Base-by-base conservation (phyloP, 1,140 invertebrate genomes). In the Xylocopa sonorina region DNA sequence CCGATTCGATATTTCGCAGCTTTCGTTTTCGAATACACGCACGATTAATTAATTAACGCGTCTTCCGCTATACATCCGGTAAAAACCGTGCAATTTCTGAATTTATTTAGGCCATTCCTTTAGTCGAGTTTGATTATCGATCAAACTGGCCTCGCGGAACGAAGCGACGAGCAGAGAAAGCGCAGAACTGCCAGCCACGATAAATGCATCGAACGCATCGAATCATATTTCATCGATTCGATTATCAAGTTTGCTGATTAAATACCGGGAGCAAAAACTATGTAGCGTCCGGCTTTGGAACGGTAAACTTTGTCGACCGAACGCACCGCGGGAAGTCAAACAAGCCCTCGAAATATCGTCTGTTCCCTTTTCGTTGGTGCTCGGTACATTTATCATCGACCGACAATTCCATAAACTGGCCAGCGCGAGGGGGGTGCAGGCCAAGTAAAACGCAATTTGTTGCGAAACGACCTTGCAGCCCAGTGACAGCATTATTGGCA, bases 361-460 rank as follows among this genome's bases (percentile, higher is more conserved):
- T 6, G 27, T 27, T 32, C 27, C 21, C 9, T 7, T 34, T 50
- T 29, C 29, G 21, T 2, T 5, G 3, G 3, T 9, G 9, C 9
- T 71, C n/a, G 62, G 16, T 41, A 5, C 43, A 46, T 57, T 58
- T 43, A 46, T 58, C 53, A 46, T 46, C 24, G 24, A 16, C 27
- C 12, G 51, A 55, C 51, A 38, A 46, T 72, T 58, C 68, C 38
- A 72, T 58, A 24, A 57, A 72, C 38, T 18, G 32, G 21, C 34
- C 18, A 9, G 32, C 10, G 14, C 21, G 27, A 7, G n/a, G 10
- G 0, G 32, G n/a, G n/a, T n/a, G n/a, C n/a, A n/a, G n/a, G n/a
- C n/a, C n/a, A n/a, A 32, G 38, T 51, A 69, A 81, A 81, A 76
- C 38, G 71, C 53, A 53, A 82, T 81, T 82, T 81, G 67, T 76